phyloP scores from a whole-genome alignment of 2,797 vertebrate species.

The Crax fasciolata region DNA sequence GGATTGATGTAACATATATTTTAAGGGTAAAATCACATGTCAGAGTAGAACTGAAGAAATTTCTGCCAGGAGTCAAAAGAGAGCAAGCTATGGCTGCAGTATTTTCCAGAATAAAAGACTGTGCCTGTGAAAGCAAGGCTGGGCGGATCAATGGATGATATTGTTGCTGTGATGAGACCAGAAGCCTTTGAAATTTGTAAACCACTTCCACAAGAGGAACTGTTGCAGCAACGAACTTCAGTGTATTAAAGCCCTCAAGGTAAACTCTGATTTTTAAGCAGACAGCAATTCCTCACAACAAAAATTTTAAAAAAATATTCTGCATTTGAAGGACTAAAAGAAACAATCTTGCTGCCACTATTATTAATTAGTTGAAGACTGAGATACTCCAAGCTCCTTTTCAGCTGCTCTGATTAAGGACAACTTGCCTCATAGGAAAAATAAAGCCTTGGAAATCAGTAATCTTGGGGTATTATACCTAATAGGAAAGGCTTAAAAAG shows the following conservation, averaged over 20 bases:
- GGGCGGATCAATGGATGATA: conserved; percentile 2
- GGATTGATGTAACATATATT: not conserved
- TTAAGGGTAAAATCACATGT: not conserved
- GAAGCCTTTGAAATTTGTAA: conserved; percentile 29
- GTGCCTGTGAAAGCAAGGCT: not conserved
- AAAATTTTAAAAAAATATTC: conserved; percentile 25
- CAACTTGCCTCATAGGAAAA: conserved; percentile 40
- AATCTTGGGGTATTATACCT: conserved; percentile 69
- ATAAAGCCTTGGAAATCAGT: conserved; percentile 64
- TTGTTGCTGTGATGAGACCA: conserved; percentile 2
- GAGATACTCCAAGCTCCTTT: conserved; percentile 31
- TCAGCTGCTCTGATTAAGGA: conserved; percentile 66
- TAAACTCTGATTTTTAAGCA: conserved; percentile 35
- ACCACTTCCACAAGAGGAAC: conserved; percentile 28
- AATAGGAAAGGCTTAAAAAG: conserved; percentile 73
- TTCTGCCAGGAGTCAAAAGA: not conserved
- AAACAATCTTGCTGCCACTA: conserved; percentile 17
- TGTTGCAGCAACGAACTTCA: not conserved
- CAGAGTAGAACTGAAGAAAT: not conserved
- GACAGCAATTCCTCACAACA: not conserved
- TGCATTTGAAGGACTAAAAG: conserved; percentile 36
- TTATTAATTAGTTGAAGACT: conserved; percentile 26
- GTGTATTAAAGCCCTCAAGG: not conserved
- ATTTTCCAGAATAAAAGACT: not conserved
- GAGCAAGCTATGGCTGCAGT: not conserved